Percentiles rank a stretch among this genome's conserved stretches.
phyloP scores from a whole-genome alignment of 2,797 vertebrate species.

The Okamejei kenojei region DNA sequence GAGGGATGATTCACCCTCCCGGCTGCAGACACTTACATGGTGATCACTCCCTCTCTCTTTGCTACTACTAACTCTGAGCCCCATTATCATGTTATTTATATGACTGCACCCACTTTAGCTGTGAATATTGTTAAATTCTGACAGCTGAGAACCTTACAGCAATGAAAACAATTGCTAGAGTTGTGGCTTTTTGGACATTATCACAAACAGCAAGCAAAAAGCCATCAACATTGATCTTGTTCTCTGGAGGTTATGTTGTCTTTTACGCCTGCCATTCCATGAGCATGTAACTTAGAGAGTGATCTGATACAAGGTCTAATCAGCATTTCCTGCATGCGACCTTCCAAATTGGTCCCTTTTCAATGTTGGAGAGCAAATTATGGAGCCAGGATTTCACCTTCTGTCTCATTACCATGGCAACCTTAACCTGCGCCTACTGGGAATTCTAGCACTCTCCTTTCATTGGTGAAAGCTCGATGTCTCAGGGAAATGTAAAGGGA shows the following conservation, averaged over 20 bases:
- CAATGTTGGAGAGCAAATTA: background rate
- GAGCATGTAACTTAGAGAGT: background rate
- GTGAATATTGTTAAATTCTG: background rate
- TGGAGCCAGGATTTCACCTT: background rate
- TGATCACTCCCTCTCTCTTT: too few relatives aligned
- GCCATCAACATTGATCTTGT: background rate
- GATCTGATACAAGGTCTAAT: background rate
- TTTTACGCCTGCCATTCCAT: background rate
- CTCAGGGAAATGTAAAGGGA: slow-evolving; percentile 36
- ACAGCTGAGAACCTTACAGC: background rate
- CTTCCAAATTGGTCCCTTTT: background rate
- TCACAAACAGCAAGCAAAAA: background rate
- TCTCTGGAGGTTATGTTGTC: background rate
- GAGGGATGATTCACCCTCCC: too few relatives aligned
- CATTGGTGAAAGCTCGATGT: background rate
- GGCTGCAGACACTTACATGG: too few relatives aligned
- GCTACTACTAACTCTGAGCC: background rate
- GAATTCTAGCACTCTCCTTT: background rate
- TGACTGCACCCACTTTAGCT: background rate
- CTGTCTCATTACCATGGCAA: background rate
- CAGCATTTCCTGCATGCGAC: background rate
- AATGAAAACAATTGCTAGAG: background rate
- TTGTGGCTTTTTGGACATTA: background rate
- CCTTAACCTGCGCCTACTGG: background rate
- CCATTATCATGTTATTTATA: background rate